Conservation (phyloP, 2,888 invertebrate species). For the Diarsia mendica region DNA sequence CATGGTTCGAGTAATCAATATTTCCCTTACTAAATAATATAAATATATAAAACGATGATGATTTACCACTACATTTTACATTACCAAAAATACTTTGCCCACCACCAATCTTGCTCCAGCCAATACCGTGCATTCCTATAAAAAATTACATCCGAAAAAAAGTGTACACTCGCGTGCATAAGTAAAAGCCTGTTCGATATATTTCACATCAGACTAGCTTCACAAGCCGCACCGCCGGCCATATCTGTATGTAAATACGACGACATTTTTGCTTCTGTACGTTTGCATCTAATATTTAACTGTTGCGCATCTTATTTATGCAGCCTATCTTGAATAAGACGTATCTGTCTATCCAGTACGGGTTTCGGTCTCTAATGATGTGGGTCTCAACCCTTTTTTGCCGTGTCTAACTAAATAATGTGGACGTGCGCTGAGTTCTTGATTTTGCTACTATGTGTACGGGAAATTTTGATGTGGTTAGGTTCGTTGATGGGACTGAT, state of each 20-base stretch:
- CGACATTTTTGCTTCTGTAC: slow-evolving; percentile 86
- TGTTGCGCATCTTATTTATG: slow-evolving; percentile 85
- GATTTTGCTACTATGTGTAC: slow-evolving; percentile 71
- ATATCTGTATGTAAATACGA: slow-evolving; percentile 84
- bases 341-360: slow-evolving; percentile 80
- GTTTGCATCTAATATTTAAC: slow-evolving; percentile 89
- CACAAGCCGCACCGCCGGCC: slow-evolving; percentile 67
- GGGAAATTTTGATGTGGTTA: slow-evolving; percentile 45
- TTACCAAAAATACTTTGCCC: background rate
- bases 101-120: background rate
- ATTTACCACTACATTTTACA: background rate
- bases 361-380: slow-evolving; percentile 87
- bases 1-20: background rate
- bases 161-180: slow-evolving; percentile 1
- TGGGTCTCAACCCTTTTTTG: slow-evolving; percentile 82
- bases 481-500: slow-evolving; percentile 21
- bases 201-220: slow-evolving; percentile 55
- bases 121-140: slow-evolving; percentile 18
- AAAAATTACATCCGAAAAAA: slow-evolving; percentile 58
- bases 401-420: slow-evolving; percentile 83
- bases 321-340: slow-evolving; percentile 81
- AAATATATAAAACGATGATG: no score
- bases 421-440: slow-evolving; percentile 79
- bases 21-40: background rate
- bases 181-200: slow-evolving; percentile 46